Percentiles rank a stretch among this genome's conserved stretches.
These are phyloP conservation scores for Rhinoptilus africanus DNA, from an alignment of 2,113 vertebrate genomes.

Conservation along the genomic window DNA sequence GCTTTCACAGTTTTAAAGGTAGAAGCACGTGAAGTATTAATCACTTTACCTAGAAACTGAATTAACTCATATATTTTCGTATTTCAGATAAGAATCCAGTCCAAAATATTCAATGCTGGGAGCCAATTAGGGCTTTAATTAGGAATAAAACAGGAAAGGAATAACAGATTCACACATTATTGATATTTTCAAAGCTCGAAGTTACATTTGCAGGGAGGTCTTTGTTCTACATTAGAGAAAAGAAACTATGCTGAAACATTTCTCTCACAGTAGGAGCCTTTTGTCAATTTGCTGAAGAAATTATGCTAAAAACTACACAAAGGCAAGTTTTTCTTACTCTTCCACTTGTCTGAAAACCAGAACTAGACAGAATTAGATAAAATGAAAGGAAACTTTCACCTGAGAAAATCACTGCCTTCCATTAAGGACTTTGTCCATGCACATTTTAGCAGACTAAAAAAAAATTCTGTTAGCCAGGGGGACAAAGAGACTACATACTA, in stretches of 20 bases:
- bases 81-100: neutral
- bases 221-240: slow-evolving; percentile 19
- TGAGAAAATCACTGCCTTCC: slow-evolving; percentile 39
- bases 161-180: neutral
- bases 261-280: slow-evolving; percentile 36
- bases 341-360: slow-evolving; percentile 16
- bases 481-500: slow-evolving; percentile 46
- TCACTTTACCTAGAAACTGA: neutral
- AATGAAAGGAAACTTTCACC: slow-evolving; percentile 47
- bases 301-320: slow-evolving; percentile 42
- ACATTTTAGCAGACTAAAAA: slow-evolving; percentile 30
- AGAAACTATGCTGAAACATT: slow-evolving; percentile 23
- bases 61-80: neutral
- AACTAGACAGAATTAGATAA: slow-evolving; percentile 44
- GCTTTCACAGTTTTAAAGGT: neutral
- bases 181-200: neutral
- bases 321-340: slow-evolving; percentile 34
- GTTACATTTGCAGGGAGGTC: neutral
- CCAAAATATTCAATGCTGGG: neutral
- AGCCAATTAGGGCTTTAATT: slow-evolving; percentile 5
- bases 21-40: neutral
- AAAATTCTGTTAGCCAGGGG: slow-evolving; percentile 26
- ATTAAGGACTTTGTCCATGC: slow-evolving; percentile 27
- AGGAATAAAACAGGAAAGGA: slow-evolving; percentile 6
- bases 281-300: slow-evolving; percentile 41